Evolutionary conservation across 2,888 invertebrate genomes (phyloP), one percentile per base, ranked within the genome.

Genomic region (Craniophora ligustri): DNA sequence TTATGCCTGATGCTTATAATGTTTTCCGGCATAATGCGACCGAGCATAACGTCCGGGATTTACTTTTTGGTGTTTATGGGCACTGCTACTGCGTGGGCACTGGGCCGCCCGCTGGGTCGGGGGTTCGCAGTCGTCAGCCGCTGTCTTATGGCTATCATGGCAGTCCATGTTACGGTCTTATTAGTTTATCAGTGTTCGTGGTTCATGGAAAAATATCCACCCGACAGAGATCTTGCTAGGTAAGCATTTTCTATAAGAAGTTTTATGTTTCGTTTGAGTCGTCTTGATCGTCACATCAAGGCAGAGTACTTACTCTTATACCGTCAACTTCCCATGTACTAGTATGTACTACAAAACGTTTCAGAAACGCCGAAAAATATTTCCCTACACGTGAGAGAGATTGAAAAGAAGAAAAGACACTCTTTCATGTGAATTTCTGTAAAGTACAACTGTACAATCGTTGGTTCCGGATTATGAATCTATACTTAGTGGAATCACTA

Each of bases 11-110:
- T 95, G 41, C 92, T 95, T 6, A 88, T 97, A 73, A 96, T 97
- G 89, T 91, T 96, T 67, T 95, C 96, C 6, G 97, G 97, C 0
- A 95, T 97, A 57, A 91, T 98, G 81, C 95, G 96, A 34, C 99
- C 99, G 1, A 98, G 98, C 46, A 92, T 97, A 21, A 95, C 96
- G 15, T 97, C 97, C 31, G 97, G 96, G 7, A 94, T 98, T 35
- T 99, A 99, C 88, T 98, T 97, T 89, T 79, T 98, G 46, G 94
- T 96, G 50, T 99, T 99, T 87, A 94, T 99, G 80, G 95, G 95
- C 11, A 95, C 97, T 18, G 96, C 97, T 49, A 98, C 98, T 1
- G 97, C 97, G 92, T 97, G 98, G 97, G 96, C 98, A 15, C 95
- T 97, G 73, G 97, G 97, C 79, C 95, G 95, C 73, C 95, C 96